phyloP scores from a whole-genome alignment of 2,797 vertebrate genomes.

The Philypnodon macrostomus region DNA sequence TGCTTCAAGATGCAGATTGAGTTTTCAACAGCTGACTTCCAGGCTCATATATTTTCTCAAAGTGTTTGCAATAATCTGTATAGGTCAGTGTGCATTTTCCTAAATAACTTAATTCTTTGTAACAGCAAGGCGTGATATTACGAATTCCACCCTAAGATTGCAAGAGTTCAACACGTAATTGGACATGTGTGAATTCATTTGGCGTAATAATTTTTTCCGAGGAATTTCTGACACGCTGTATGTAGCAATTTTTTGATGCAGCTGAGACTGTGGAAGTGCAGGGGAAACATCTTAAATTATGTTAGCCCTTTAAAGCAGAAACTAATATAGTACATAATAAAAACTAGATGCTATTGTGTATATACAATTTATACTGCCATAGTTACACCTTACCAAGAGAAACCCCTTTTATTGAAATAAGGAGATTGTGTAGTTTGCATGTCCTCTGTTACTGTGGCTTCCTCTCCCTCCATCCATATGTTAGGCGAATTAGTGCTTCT shows the following conservation, averaged over 20 bases:
- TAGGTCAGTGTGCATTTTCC: conserved; percentile 54
- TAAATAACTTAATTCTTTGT: conserved; percentile 55
- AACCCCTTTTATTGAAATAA: no score
- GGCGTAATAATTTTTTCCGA: conserved; percentile 48
- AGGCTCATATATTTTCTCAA: conserved; percentile 49
- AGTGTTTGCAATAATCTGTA: conserved; percentile 50
- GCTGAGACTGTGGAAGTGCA: conserved; percentile 1
- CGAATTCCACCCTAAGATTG: conserved; percentile 45
- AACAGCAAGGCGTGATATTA: conserved; percentile 50
- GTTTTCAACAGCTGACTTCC: conserved; percentile 54
- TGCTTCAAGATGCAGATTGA: conserved; percentile 54
- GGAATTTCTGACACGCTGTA: conserved; percentile 35
- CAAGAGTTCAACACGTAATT: conserved; percentile 47
- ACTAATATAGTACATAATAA: neutral
- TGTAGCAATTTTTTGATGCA: conserved; percentile 18
- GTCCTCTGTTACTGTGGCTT: no score
- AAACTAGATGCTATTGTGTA: no score
- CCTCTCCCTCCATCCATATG: no score
- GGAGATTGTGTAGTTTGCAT: no score
- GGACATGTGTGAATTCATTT: conserved; percentile 54
- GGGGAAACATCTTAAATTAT: neutral
- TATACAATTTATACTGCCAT: no score
- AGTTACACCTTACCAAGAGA: no score
- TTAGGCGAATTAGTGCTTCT: no score
- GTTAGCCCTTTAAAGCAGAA: neutral